phyloP scores from a whole-genome alignment of 2,888 invertebrate species.

The Drosophila formosana region DNA sequence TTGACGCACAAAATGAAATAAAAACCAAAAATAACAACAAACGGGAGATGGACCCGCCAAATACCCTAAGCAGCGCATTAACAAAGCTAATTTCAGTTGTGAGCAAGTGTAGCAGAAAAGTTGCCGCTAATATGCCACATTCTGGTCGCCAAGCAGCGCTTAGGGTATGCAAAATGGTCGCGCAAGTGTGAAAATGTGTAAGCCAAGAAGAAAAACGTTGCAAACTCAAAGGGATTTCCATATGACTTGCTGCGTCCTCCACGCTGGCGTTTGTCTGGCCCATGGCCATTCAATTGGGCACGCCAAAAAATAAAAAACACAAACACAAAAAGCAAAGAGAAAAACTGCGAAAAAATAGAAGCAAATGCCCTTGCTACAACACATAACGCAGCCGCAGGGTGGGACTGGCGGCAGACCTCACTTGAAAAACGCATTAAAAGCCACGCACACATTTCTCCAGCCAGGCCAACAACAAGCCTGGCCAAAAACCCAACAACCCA shows the following conservation, averaged over 20 bases:
- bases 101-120: background rate
- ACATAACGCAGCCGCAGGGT: constrained; percentile 35
- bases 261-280: constrained; percentile 38
- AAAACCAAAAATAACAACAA: background rate
- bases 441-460: constrained; percentile 65
- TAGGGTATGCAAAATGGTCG: constrained; percentile 28
- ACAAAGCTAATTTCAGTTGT: background rate
- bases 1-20: constrained; percentile 58
- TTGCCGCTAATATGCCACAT: background rate
- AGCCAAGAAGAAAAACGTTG: constrained; percentile 42
- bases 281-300: constrained; percentile 52
- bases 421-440: constrained; percentile 70
- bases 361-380: constrained; percentile 26
- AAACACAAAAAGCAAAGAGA: background rate
- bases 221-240: constrained; percentile 73
- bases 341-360: constrained; percentile 8
- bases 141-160: background rate
- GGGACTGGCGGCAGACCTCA: constrained; percentile 7
- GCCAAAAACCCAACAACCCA: constrained; percentile 27
- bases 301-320: constrained; percentile 13
- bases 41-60: background rate
- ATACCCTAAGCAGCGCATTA: constrained; percentile 25
- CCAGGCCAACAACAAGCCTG: constrained; percentile 24
- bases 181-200: constrained; percentile 55
- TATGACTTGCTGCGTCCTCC: constrained; percentile 58